Evolutionary conservation across 2,797 vertebrate genomes (phyloP).

Genomic region (Lepus oiostolus): DNA sequence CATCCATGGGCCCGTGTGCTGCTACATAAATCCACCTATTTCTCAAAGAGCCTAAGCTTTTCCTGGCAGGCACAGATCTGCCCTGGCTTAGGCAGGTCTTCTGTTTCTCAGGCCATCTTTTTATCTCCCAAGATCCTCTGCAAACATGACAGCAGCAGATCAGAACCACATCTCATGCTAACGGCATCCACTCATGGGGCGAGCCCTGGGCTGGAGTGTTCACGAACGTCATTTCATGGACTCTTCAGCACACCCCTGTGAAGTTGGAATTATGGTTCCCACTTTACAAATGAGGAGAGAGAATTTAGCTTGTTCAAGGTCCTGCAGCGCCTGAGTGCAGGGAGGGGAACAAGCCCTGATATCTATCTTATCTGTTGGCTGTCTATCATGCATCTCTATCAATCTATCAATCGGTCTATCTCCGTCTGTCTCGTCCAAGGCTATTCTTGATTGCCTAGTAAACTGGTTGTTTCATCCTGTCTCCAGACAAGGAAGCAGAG

Average conservation of each 20-base stretch:
- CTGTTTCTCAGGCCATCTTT: neutral
- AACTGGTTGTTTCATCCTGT: neutral
- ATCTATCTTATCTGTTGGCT: no score
- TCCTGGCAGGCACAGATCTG: neutral
- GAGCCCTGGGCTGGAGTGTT: neutral
- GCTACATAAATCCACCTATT: neutral
- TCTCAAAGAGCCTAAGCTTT: neutral
- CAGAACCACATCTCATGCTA: neutral
- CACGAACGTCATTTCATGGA: neutral
- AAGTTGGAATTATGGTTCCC: neutral
- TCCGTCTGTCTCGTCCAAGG: no score
- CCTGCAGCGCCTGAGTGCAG: neutral
- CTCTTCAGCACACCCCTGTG: neutral
- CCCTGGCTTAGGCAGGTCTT: neutral
- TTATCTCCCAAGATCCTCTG: neutral
- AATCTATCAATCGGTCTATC: no score
- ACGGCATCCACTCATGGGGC: neutral
- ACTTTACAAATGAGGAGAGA: neutral
- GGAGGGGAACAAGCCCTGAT: neutral
- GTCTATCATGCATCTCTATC: no score
- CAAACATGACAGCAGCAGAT: neutral
- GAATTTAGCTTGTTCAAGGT: neutral
- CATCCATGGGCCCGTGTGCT: neutral
- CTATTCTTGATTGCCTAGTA: neutral
- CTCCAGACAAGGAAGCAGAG: neutral